phyloP scores from a whole-genome alignment of 2,113 vertebrate genomes.

The Sciurus niger region DNA sequence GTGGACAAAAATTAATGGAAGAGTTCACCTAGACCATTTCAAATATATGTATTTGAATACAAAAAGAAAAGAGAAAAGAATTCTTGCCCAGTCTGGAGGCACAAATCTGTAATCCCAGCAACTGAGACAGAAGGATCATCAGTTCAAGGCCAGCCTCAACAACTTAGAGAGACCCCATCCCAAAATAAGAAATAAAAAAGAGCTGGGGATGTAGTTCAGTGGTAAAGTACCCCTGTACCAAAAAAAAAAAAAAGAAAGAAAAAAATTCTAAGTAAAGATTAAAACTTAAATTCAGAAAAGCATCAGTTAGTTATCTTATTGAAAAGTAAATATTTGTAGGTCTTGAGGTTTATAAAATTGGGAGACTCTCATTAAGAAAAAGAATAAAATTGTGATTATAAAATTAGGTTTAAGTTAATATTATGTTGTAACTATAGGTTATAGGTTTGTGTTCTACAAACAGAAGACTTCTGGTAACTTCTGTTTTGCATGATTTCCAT shows the following conservation, averaged over 20 bases:
- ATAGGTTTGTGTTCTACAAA: constrained; percentile 17
- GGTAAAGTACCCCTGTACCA: too few species aligned
- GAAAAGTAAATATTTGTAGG: constrained; percentile 29
- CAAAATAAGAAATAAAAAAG: background rate
- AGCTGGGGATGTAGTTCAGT: too few species aligned
- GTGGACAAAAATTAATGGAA: constrained; percentile 1
- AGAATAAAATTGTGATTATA: constrained; percentile 38
- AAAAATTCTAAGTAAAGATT: background rate
- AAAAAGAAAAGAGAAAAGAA: background rate
- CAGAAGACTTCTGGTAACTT: constrained; percentile 20
- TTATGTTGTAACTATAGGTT: constrained; percentile 14
- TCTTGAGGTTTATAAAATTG: background rate
- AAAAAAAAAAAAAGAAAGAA: too few species aligned
- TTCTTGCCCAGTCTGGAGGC: background rate
- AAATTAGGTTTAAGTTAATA: background rate
- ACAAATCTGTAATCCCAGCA: background rate
- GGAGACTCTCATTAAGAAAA: background rate
- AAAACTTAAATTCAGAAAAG: constrained; percentile 39
- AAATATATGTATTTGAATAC: constrained; percentile 11
- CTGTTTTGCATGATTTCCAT: constrained; percentile 18
- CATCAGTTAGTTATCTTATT: background rate
- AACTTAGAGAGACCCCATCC: background rate
- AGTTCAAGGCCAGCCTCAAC: background rate
- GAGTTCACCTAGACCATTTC: constrained; percentile 1
- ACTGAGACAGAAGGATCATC: background rate